Percentiles rank a stretch among this genome's conserved stretches.
phyloP scores from a whole-genome alignment of 2,797 vertebrate genomes.

The Semotilus atromaculatus region DNA sequence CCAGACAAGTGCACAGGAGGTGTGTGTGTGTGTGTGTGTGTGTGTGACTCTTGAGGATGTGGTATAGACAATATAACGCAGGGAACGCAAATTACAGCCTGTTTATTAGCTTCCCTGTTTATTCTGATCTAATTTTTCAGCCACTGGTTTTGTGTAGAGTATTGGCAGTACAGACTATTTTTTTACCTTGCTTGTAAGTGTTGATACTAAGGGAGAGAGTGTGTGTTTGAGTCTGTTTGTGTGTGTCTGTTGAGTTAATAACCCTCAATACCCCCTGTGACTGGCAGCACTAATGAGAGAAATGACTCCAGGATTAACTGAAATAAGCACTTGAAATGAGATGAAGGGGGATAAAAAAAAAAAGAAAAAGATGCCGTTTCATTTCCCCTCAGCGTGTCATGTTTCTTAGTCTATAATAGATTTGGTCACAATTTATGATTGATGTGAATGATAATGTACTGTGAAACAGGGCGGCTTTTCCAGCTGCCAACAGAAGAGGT shows the following conservation, averaged over 20 bases:
- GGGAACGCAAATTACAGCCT: not conserved
- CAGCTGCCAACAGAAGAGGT: constrained; percentile 16
- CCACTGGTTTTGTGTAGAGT: not conserved
- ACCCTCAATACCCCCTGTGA: constrained; percentile 45
- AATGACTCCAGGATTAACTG: constrained; percentile 32
- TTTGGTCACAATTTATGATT: constrained; percentile 18
- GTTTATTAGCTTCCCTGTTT: constrained; percentile 13
- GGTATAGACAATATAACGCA: not conserved
- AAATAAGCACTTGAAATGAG: constrained; percentile 14
- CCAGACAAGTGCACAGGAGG: not conserved
- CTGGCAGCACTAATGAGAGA: constrained; percentile 27
- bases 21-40: constrained; percentile 16
- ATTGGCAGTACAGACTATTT: not conserved
- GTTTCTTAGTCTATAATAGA: constrained; percentile 19
- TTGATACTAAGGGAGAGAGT: not conserved
- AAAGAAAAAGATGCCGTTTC: not conserved
- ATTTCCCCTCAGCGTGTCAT: not conserved
- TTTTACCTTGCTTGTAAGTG: not conserved
- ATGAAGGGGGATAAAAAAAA: not conserved
- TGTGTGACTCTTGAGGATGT: constrained; percentile 10
- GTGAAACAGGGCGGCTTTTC: constrained; percentile 17
- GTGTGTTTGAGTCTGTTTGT: constrained; percentile 22
- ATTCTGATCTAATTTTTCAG: constrained; percentile 22
- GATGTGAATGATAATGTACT: constrained; percentile 20
- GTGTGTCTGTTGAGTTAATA: constrained; percentile 43